A percentile compares a stretch with the other conserved stretches of the same genome.
phyloP scores from a whole-genome alignment of 2,797 vertebrate species.

The Lutjanus campechanus region DNA sequence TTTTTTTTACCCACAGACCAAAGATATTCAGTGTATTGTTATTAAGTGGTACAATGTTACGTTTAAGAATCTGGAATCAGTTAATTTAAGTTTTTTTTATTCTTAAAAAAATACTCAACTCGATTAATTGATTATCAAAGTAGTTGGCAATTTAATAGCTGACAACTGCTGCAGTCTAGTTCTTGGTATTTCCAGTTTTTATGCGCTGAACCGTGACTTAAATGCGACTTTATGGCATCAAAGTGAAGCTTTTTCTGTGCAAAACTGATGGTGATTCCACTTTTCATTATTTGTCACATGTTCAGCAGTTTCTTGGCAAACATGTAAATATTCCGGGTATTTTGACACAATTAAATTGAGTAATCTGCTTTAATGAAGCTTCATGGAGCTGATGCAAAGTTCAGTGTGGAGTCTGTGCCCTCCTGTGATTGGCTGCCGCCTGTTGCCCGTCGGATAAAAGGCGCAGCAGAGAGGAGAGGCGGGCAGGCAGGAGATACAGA shows the following conservation, averaged over 20 bases:
- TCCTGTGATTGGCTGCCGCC: slow-evolving; percentile 93
- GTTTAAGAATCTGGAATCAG: too few relatives aligned
- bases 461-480: slow-evolving; percentile 86
- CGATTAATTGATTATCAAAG: too few relatives aligned
- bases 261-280: background rate
- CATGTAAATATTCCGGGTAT: background rate
- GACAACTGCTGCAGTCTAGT: too few relatives aligned
- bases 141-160: too few relatives aligned
- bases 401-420: slow-evolving; percentile 71
- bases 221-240: background rate
- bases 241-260: background rate
- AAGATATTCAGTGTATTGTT: too few relatives aligned
- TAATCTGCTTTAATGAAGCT: slow-evolving; percentile 15
- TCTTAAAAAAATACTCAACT: too few relatives aligned
- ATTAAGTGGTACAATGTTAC: too few relatives aligned
- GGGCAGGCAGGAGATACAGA: slow-evolving; percentile 35
- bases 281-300: background rate
- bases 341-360: background rate
- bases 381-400: slow-evolving; percentile 32
- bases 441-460: slow-evolving; percentile 94
- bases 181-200: background rate
- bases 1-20: too few relatives aligned
- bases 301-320: background rate
- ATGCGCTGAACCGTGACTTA: background rate
- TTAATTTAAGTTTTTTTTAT: too few relatives aligned